These are phyloP conservation scores for Scomber japonicus DNA, from an alignment of 2,113 vertebrate genomes.

Conservation along the genomic window DNA sequence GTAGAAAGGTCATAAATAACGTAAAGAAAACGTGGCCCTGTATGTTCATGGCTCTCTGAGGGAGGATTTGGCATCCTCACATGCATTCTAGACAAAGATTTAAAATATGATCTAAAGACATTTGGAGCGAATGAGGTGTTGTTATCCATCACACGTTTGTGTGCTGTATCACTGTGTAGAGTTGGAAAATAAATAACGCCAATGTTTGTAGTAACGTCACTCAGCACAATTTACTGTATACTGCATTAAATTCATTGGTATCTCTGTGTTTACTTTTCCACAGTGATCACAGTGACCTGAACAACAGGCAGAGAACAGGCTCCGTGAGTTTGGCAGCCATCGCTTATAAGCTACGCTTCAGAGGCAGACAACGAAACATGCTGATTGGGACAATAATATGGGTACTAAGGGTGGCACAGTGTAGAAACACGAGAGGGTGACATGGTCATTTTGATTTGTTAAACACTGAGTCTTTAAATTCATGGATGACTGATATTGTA, in stretches of 20 bases:
- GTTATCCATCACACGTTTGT: no score
- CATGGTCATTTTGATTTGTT: slow-evolving; percentile 37
- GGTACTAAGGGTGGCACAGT: slow-evolving; percentile 21
- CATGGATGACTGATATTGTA: slow-evolving; percentile 20
- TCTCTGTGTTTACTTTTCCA: slow-evolving; percentile 9
- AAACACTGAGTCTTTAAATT: slow-evolving; percentile 25
- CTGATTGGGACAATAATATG: slow-evolving; percentile 47
- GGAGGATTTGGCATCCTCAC: slow-evolving; percentile 26
- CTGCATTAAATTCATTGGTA: no score
- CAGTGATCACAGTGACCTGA: slow-evolving; percentile 21
- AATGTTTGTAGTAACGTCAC: no score
- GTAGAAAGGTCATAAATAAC: slow-evolving; percentile 38
- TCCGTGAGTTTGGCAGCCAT: slow-evolving; percentile 7
- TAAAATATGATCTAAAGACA: slow-evolving; percentile 22
- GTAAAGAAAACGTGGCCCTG: slow-evolving; percentile 26
- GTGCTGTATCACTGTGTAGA: no score
- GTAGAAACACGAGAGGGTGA: slow-evolving; percentile 5
- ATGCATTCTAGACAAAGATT: slow-evolving; percentile 8
- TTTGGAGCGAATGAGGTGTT: not conserved
- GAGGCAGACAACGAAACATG: slow-evolving; percentile 62
- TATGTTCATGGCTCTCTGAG: slow-evolving; percentile 23
- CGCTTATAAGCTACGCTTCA: slow-evolving; percentile 41
- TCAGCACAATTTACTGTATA: no score
- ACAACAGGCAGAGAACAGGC: slow-evolving; percentile 2
- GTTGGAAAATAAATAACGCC: no score